phyloP scores from a whole-genome alignment of 2,888 invertebrate genomes.

The Conus canariensis region DNA sequence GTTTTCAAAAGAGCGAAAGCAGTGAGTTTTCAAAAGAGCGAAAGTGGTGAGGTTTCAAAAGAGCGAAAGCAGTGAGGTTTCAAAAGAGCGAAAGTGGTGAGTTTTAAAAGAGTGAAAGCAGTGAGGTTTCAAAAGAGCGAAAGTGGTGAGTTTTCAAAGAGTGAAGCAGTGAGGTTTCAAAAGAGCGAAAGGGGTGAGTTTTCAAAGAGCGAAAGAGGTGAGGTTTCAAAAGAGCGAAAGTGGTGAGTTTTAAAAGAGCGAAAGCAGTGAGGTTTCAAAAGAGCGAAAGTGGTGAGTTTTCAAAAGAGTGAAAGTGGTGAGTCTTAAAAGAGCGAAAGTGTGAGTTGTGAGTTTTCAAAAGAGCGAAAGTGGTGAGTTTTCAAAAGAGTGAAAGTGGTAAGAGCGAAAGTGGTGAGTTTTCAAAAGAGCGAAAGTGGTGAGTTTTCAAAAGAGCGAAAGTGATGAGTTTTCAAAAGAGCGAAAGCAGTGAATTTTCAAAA shows the following conservation, averaged over 20 bases:
- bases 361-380: constrained; percentile 59
- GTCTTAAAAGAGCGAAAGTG: too few relatives aligned
- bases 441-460: neutral
- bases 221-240: constrained; percentile 68
- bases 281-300: neutral
- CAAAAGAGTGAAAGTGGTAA: constrained; percentile 75
- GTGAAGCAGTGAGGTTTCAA: neutral
- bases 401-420: neutral
- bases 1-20: neutral
- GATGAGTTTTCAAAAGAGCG: neutral
- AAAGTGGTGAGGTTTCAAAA: neutral
- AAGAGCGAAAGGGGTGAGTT: neutral
- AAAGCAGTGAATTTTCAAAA: neutral
- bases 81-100: too few relatives aligned
- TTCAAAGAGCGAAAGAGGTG: neutral
- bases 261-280: neutral
- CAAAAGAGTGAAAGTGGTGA: constrained; percentile 65
- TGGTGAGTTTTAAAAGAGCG: constrained; percentile 54
- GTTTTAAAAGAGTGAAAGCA: constrained; percentile 75
- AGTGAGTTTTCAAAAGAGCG: too few relatives aligned
- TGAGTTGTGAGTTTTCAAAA: neutral
- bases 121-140: constrained; percentile 55
- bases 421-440: too few relatives aligned
- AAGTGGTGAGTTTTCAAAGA: neutral
- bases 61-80: too few relatives aligned